These are phyloP conservation scores for Phlogophora meticulosa DNA, from an alignment of 2,888 invertebrate genomes.

Conservation along the genomic window DNA sequence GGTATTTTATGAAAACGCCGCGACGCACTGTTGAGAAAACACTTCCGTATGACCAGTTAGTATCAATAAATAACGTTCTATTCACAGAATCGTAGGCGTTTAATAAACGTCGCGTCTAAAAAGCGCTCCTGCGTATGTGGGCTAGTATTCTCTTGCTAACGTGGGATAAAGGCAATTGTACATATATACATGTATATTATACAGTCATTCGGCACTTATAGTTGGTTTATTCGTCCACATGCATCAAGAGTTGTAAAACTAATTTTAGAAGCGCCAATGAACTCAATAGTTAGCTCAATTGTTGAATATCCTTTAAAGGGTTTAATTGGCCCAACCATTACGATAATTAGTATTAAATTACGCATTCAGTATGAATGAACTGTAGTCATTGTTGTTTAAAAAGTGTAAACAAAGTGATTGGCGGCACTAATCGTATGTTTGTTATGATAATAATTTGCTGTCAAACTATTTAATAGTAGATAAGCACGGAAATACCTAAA, in stretches of 20 bases:
- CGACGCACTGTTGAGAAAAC: no score
- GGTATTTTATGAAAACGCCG: no score
- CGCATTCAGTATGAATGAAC: constrained; percentile 14
- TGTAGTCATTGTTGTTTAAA: constrained; percentile 28
- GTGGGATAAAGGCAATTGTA: constrained; percentile 6
- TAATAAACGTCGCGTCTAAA: no score
- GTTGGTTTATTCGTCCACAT: constrained; percentile 5
- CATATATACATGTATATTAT: neutral
- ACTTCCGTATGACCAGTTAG: no score
- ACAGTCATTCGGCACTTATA: no score
- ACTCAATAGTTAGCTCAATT: constrained; percentile 57
- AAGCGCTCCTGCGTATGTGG: no score
- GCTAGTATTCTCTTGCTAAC: constrained; percentile 14
- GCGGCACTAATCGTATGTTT: neutral
- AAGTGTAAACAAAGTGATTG: constrained; percentile 24
- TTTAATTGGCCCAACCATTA: constrained; percentile 21
- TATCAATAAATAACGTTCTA: no score
- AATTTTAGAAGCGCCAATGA: constrained; percentile 73
- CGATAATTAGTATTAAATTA: constrained; percentile 17
- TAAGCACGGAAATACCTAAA: neutral
- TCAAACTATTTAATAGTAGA: neutral
- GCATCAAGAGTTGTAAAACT: constrained; percentile 58
- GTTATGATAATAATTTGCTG: neutral
- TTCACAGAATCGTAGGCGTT: no score
- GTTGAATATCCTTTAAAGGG: constrained; percentile 34